Base-by-base conservation (phyloP, 30 jellyfish, hydroid and myxozoan species). In the Aurelia aurita complex sp. Pacific region DNA sequence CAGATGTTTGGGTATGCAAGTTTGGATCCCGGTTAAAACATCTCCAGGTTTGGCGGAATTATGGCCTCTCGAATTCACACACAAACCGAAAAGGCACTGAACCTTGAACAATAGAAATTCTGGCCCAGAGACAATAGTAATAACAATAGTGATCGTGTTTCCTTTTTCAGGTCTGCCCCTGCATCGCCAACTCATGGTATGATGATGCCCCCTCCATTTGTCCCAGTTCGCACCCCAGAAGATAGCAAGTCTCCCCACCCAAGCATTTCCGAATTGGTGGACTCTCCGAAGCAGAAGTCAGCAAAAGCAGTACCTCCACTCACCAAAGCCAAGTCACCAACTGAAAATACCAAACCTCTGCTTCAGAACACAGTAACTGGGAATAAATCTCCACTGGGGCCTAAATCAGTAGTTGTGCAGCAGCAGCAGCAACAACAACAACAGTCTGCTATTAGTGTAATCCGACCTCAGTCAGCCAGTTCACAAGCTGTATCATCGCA, bases 131-230 rank as follows among this genome's bases (percentile, higher is more conserved):
- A 23, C 29, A 23, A 23, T 23, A 23, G 29, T 23, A 23, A 23
- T 23, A 46, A 1, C 8, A 46, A 46, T 46, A 46, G 14, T 46
- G 8, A 4, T 46, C 2, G 15, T 1, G 50, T 0, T 46, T 17
- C 65, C 52, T 53, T 15, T 43, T 64, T 69, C 33, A 94, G 99
- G 85, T 94, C 99, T 71, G 99, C 99, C 1, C 99, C 99, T 19
- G 99, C 96, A 10, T 94, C 99, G 19, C 99, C 99, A 23, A 94
- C 99, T 5, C 99, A 94, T 73, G 99, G 99, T 19, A 82, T 94
- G 91, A 88, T 94, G 99, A 85, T 94, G 97, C 97, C 97, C 13
- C 99, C 99, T 13, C 95, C 99, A 42, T 90, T 84, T 90, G 95
- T 70, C 17, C 96, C 96, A 2, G 88, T 66, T 0, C 87, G 88